Conservation (phyloP, 2,797 vertebrate genomes). For the Lycodopsis pacificus region DNA sequence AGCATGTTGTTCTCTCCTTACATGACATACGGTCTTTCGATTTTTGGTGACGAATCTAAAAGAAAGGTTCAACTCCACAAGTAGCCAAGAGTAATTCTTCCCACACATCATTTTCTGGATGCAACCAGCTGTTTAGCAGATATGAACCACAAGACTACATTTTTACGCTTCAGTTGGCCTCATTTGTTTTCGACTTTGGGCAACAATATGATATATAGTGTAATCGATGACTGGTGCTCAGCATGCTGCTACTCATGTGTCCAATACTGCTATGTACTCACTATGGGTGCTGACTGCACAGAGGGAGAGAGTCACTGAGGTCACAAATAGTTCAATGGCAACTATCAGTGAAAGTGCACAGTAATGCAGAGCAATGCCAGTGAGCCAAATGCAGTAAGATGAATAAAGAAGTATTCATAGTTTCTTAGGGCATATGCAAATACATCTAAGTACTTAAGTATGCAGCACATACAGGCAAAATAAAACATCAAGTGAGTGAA, state of each 20-base stretch:
- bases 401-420: conserved; percentile 33
- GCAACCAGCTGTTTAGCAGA: not conserved
- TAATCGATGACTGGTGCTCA: conserved; percentile 72
- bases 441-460: conserved; percentile 38
- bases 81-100: conserved; percentile 2
- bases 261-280: conserved; percentile 63
- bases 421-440: conserved; percentile 43
- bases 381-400: conserved; percentile 31
- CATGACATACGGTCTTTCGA: conserved; percentile 29
- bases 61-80: conserved; percentile 20
- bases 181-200: conserved; percentile 46
- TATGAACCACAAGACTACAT: conserved; percentile 14
- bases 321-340: conserved; percentile 64
- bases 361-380: conserved; percentile 42
- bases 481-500: conserved; percentile 49
- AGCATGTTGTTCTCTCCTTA: conserved; percentile 27
- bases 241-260: conserved; percentile 60
- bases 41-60: conserved; percentile 21
- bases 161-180: conserved; percentile 25
- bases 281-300: conserved; percentile 70
- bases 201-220: conserved; percentile 54
- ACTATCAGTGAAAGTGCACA: conserved; percentile 40
- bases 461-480: conserved; percentile 47
- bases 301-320: conserved; percentile 61
- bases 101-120: conserved; percentile 11